phyloP scores from a whole-genome alignment of 1,140 invertebrate species.

The Drosophila funebris region DNA sequence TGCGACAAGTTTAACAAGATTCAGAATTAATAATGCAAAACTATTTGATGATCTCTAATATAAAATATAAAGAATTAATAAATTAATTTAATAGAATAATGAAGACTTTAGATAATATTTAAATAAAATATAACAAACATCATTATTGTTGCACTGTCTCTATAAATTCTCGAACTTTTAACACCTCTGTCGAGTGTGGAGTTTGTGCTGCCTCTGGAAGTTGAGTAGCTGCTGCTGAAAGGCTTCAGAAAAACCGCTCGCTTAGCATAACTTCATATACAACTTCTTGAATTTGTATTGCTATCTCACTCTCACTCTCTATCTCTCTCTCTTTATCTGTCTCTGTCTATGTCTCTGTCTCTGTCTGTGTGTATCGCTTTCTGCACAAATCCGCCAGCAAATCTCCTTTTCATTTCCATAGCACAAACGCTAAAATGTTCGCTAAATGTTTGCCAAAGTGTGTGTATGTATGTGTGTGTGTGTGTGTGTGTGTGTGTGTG shows the following conservation, averaged over 20 bases:
- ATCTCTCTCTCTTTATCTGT: not conserved
- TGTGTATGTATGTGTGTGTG: slow-evolving; percentile 10
- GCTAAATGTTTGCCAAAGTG: slow-evolving; percentile 27
- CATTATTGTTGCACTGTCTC: not conserved
- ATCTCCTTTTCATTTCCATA: slow-evolving; percentile 33
- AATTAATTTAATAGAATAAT: too few relatives aligned
- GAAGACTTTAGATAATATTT: too few relatives aligned
- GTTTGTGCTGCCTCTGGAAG: not conserved
- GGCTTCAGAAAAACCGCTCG: slow-evolving; percentile 24
- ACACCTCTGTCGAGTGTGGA: not conserved
- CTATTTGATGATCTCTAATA: too few relatives aligned
- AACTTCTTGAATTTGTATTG: slow-evolving; percentile 13
- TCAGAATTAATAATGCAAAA: too few relatives aligned
- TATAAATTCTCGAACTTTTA: not conserved
- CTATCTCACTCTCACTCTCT: not conserved
- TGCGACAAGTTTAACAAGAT: too few relatives aligned
- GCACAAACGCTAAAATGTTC: slow-evolving; percentile 31
- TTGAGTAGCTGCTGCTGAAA: not conserved
- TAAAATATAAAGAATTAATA: too few relatives aligned
- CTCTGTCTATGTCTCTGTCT: not conserved
- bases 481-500: slow-evolving; percentile 13
- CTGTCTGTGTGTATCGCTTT: slow-evolving; percentile 7
- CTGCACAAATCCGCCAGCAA: slow-evolving; percentile 29
- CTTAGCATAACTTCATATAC: slow-evolving; percentile 17
- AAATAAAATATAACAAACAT: too few relatives aligned